phyloP scores from a whole-genome alignment of 2,797 vertebrate species.

The Pangasius sanitwongsei region DNA sequence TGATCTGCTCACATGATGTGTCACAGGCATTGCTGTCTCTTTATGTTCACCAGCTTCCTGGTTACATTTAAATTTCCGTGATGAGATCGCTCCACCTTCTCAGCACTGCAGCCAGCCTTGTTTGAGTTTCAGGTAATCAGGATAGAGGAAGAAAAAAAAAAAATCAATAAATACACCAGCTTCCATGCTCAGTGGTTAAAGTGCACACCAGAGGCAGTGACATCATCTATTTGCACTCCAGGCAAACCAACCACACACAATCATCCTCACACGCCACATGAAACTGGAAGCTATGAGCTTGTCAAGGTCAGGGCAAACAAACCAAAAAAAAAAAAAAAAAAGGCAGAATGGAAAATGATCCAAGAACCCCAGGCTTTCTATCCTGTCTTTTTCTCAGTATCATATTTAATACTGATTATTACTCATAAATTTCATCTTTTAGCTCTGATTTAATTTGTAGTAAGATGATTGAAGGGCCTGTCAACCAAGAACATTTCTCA shows the following conservation, averaged over 20 bases:
- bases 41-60: not conserved
- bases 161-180: slow-evolving; percentile 26
- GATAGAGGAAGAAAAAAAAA: not conserved
- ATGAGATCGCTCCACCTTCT: not conserved
- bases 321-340: not conserved
- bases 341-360: not conserved
- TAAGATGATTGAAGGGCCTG: not conserved
- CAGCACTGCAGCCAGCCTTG: not conserved
- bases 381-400: not conserved
- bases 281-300: not conserved
- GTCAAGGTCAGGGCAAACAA: not conserved
- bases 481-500: not conserved
- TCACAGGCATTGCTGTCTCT: not conserved
- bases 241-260: slow-evolving; percentile 8
- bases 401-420: not conserved
- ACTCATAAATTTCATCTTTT: not conserved
- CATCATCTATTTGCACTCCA: slow-evolving; percentile 41
- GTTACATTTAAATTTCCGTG: not conserved
- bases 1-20: not conserved
- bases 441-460: not conserved
- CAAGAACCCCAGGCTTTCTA: not conserved
- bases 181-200: slow-evolving; percentile 14
- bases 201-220: slow-evolving; percentile 37
- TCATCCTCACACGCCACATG: not conserved
- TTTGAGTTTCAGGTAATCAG: slow-evolving; percentile 40